Evolutionary conservation across 2,113 vertebrate genomes (phyloP).

Genomic region (Camelus bactrianus): DNA sequence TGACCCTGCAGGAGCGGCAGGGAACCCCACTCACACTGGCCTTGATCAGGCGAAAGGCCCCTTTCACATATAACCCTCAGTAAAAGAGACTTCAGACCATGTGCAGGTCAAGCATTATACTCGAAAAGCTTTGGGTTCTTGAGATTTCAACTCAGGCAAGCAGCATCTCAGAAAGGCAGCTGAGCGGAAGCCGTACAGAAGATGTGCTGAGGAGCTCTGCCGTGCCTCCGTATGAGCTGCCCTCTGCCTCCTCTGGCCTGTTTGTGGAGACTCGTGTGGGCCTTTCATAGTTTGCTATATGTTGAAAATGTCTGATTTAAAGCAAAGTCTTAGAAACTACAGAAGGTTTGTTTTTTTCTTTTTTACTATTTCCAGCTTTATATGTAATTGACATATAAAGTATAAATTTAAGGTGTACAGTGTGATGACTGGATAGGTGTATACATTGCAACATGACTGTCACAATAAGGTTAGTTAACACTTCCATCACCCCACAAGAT

Average conservation of each 20-base stretch:
- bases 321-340: background rate
- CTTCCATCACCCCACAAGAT: background rate
- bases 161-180: background rate
- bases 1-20: background rate
- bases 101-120: background rate
- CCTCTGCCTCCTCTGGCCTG: background rate
- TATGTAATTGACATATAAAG: background rate
- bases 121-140: background rate
- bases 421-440: background rate
- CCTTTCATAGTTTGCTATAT: background rate
- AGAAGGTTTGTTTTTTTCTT: background rate
- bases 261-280: background rate
- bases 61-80: background rate
- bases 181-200: background rate
- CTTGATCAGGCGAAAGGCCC: background rate
- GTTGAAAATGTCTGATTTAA: background rate
- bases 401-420: background rate
- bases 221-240: background rate
- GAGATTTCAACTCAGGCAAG: background rate
- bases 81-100: background rate
- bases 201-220: background rate
- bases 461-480: background rate
- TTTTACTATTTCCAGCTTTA: background rate
- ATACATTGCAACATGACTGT: background rate
- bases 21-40: background rate